Percentiles rank a stretch among this genome's conserved stretches.
phyloP scores from a whole-genome alignment of 2,797 vertebrate species.

The Pelochelys cantorii region DNA sequence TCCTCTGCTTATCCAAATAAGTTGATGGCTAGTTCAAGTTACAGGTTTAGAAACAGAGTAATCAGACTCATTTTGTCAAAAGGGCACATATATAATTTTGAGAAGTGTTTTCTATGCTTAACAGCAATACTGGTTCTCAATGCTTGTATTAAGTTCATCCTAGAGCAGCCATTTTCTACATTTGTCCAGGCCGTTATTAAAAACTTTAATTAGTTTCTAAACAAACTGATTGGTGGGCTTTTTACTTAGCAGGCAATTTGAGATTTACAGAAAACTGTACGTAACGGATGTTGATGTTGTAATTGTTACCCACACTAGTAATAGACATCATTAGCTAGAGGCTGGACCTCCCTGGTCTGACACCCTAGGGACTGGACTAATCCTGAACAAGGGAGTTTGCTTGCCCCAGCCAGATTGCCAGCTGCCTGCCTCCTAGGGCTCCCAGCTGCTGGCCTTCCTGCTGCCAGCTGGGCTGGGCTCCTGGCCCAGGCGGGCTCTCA shows the following conservation, averaged over 20 bases:
- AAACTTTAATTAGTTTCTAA: slow-evolving; percentile 18
- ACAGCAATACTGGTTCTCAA: slow-evolving; percentile 53
- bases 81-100: slow-evolving; percentile 43
- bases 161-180: slow-evolving; percentile 30
- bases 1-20: slow-evolving; percentile 46
- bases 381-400: too few species aligned
- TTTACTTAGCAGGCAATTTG: slow-evolving; percentile 6
- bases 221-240: slow-evolving; percentile 16
- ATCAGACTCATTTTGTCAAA: slow-evolving; percentile 44
- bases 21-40: slow-evolving; percentile 51
- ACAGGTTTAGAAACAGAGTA: slow-evolving; percentile 55
- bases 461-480: too few species aligned
- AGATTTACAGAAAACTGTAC: slow-evolving; percentile 1
- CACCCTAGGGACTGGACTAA: too few species aligned
- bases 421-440: too few species aligned
- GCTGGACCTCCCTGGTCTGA: too few species aligned
- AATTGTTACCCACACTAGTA: neutral
- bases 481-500: too few species aligned
- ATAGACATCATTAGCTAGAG: neutral
- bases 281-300: neutral
- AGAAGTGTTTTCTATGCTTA: slow-evolving; percentile 53
- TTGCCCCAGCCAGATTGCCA: too few species aligned
- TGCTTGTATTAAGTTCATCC: slow-evolving; percentile 29
- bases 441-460: too few species aligned
- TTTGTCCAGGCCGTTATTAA: slow-evolving; percentile 37